A percentile compares a stretch with the other conserved stretches of the same genome.
Conservation (phyloP, 2,888 invertebrate genomes). For the Achlya flavicornis region DNA sequence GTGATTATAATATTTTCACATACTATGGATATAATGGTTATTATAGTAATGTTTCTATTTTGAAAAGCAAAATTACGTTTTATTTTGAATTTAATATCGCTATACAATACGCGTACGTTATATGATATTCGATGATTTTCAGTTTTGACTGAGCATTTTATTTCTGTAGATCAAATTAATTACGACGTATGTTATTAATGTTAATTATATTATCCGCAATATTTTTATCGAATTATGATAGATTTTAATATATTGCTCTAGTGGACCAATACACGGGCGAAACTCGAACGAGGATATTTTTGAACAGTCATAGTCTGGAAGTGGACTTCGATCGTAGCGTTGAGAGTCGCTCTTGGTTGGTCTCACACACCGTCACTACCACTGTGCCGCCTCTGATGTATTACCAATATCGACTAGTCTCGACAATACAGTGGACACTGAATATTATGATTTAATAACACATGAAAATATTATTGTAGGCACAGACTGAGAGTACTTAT, state of each 20-base stretch:
- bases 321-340: neutral
- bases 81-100: conserved; percentile 54
- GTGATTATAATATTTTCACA: conserved; percentile 62
- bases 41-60: conserved; percentile 63
- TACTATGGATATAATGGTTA: conserved; percentile 50
- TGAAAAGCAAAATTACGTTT: conserved; percentile 61
- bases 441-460: conserved; percentile 25
- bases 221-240: conserved; percentile 60
- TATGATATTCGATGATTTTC: conserved; percentile 42
- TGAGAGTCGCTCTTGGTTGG: conserved; percentile 13
- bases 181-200: conserved; percentile 53
- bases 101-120: conserved; percentile 39
- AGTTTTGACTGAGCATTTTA: conserved; percentile 51
- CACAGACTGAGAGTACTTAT: conserved; percentile 70
- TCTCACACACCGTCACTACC: conserved; percentile 16
- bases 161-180: conserved; percentile 48
- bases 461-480: conserved; percentile 48
- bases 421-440: neutral
- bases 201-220: conserved; percentile 61
- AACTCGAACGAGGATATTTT: conserved; percentile 31
- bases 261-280: conserved; percentile 42
- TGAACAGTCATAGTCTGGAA: neutral
- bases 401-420: neutral
- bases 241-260: conserved; percentile 63
- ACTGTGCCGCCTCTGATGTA: neutral